Evolutionary conservation across 1,140 invertebrate genomes (phyloP), one percentile per base, ranked within the genome.

Genomic region (Lasioglossum albipes): DNA sequence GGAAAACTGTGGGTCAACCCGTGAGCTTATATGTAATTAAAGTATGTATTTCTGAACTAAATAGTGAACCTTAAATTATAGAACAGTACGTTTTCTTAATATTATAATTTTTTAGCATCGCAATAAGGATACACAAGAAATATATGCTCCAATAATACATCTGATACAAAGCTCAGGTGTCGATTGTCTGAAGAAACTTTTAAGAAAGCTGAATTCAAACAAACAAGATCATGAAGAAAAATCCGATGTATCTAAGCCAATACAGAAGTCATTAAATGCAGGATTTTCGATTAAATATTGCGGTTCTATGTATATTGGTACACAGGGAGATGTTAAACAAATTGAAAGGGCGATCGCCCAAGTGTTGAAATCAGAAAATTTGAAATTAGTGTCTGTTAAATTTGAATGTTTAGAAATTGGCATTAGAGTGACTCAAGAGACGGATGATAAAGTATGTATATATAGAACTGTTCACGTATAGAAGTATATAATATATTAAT

Each of bases 361-460:
- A 61, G 86, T 95, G 31, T 42, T 94, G 36, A 83, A 88, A 13
- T 84, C 87, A n/a, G 82, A 79, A 73, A 82, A 90, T 75, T 36
- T 74, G 5, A 90, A 90, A 59, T 89, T 81, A 90, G 86, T 93
- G 65, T 81, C 88, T 65, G 93, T 94, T 0, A 88, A 86, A 72
- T 93, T 95, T 69, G 94, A 95, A 86, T 93, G 94, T 71, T 90
- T 93, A 45, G 94, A 95, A 89, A 91, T 95, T 68, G 94, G 93
- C 42, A 91, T 95, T 45, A 93, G 91, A 89, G 89, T 94, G 42
- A 86, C 91, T 62, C 88, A 88, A 69, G 86, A 90, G 49, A 87
- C 84, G 18, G 92, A 92, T 54, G 87, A 89, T 45, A 84, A 88
- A 80, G 93, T 81, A 75, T 61, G 36, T 70, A 78, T 75, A 74